Conservation (phyloP, 1,140 invertebrate species). For the Rhopalosiphum maidis region DNA sequence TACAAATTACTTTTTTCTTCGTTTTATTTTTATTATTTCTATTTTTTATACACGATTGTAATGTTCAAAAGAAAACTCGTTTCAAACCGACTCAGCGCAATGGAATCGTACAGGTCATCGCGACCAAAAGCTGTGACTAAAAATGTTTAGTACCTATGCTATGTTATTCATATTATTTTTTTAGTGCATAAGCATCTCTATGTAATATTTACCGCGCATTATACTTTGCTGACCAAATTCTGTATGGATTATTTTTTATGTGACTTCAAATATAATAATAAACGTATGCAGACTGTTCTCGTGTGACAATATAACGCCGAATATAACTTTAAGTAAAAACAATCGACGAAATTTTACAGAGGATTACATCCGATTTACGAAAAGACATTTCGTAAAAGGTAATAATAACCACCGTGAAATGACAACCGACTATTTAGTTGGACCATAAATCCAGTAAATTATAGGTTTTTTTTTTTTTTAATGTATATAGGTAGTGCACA, state of each 20-base stretch:
- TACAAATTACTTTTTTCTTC: slow-evolving; percentile 33
- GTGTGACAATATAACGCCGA: not conserved
- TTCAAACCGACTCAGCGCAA: too few relatives aligned
- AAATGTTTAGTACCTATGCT: not conserved
- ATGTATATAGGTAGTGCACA: not conserved
- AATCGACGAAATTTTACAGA: not conserved
- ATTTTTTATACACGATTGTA: not conserved
- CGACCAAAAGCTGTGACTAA: not conserved
- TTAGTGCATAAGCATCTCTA: too few relatives aligned
- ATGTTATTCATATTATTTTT: not conserved
- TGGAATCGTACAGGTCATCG: not conserved
- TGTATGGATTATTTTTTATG: slow-evolving; percentile 7
- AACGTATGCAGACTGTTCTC: not conserved
- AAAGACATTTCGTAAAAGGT: not conserved
- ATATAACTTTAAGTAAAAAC: not conserved
- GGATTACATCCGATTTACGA: not conserved
- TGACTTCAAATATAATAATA: not conserved
- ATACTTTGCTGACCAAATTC: not conserved
- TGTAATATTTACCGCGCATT: too few relatives aligned
- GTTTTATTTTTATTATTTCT: not conserved
- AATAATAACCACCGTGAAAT: not conserved
- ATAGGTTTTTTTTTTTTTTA: not conserved
- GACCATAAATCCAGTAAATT: slow-evolving; percentile 1
- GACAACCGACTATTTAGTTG: not conserved
- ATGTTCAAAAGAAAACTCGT: not conserved